These are phyloP conservation scores for Teleogryllus oceanicus DNA, from an alignment of 2,888 invertebrate genomes.

Conservation along the genomic window DNA sequence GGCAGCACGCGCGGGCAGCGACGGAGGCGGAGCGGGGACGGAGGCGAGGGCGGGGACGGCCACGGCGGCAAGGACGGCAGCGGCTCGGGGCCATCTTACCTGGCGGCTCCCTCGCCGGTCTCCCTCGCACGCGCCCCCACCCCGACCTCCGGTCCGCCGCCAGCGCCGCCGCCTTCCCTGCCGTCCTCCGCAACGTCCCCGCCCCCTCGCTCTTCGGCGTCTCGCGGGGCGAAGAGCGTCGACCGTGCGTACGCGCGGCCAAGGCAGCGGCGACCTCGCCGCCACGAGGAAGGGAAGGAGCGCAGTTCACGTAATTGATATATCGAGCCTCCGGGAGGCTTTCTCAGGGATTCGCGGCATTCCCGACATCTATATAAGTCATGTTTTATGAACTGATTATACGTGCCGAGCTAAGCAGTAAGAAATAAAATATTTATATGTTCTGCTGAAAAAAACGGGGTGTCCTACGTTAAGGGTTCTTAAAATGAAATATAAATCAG, in stretches of 20 bases:
- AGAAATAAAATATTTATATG: conserved; percentile 2
- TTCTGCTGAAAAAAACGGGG: too few species aligned
- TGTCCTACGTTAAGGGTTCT: too few species aligned
- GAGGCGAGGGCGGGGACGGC: too few species aligned
- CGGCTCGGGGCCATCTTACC: too few species aligned
- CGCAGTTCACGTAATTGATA: conserved; percentile 27
- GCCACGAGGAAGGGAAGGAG: not conserved
- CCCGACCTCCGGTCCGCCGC: not conserved
- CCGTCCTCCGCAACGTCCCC: not conserved
- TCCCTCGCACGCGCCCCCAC: too few species aligned
- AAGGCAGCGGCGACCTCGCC: not conserved
- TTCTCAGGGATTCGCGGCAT: conserved; percentile 24
- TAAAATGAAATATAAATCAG: too few species aligned
- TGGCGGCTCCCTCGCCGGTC: too few species aligned
- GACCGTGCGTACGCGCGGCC: not conserved
- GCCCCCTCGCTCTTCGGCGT: not conserved
- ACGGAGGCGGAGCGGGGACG: too few species aligned
- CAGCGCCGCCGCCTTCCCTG: not conserved
- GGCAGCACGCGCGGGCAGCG: not conserved
- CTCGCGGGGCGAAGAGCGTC: not conserved
- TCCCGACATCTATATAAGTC: conserved; percentile 7
- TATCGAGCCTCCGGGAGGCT: conserved; percentile 29
- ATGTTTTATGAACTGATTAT: conserved; percentile 18
- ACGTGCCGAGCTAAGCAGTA: conserved; percentile 6
- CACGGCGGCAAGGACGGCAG: too few species aligned